phyloP scores from a whole-genome alignment of 2,113 vertebrate species.

The Riparia riparia region DNA sequence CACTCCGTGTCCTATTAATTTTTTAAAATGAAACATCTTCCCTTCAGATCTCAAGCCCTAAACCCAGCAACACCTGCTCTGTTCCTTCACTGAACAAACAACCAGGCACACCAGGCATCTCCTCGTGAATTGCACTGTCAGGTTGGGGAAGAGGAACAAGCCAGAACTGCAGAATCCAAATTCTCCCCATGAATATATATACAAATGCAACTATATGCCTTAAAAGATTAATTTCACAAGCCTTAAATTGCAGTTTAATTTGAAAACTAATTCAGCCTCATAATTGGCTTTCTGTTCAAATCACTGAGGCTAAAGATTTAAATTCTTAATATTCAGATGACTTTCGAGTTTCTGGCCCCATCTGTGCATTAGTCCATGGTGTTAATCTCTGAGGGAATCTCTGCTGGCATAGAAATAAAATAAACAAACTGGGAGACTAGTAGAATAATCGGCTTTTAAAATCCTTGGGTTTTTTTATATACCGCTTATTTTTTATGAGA shows the following conservation, averaged over 20 bases:
- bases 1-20: not conserved
- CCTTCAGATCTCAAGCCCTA: not conserved
- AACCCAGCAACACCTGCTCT: not conserved
- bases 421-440: constrained; percentile 73
- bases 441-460: constrained; percentile 65
- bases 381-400: constrained; percentile 77
- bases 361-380: constrained; percentile 74
- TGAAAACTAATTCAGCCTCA: constrained; percentile 96
- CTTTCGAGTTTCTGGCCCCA: constrained; percentile 82
- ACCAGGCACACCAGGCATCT: not conserved
- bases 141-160: not conserved
- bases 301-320: constrained; percentile 93
- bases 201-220: constrained; percentile 76
- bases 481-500: constrained; percentile 67
- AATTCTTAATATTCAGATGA: constrained; percentile 92
- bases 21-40: not conserved
- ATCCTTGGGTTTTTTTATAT: not conserved
- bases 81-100: not conserved
- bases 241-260: constrained; percentile 95
- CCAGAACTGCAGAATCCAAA: constrained; percentile 47
- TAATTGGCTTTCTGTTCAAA: constrained; percentile 98
- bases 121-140: not conserved
- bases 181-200: constrained; percentile 74
- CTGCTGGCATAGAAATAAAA: constrained; percentile 68
- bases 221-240: constrained; percentile 92